Evolutionary conservation across 2,888 invertebrate genomes (phyloP).

Genomic region (Theretra japonica): DNA sequence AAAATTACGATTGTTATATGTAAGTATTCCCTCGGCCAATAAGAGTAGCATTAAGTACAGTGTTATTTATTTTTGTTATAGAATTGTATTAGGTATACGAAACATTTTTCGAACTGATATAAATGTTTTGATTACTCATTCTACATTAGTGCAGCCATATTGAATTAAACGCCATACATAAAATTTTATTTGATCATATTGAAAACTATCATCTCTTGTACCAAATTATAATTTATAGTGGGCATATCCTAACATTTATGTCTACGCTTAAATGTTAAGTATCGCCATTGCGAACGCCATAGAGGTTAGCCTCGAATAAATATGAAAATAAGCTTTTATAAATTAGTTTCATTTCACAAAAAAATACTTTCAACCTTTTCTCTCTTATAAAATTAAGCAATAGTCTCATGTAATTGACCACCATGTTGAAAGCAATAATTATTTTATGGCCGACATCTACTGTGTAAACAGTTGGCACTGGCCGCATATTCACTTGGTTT

Average conservation of each 20-base stretch:
- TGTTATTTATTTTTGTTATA: conserved; percentile 48
- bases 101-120: background rate
- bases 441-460: too few relatives aligned
- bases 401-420: too few relatives aligned
- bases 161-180: too few relatives aligned
- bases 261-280: conserved; percentile 36
- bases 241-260: background rate
- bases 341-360: conserved; percentile 40
- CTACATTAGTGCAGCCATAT: too few relatives aligned
- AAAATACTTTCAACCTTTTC: too few relatives aligned
- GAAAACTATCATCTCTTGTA: background rate
- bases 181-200: too few relatives aligned
- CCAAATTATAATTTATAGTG: background rate
- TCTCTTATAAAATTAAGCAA: too few relatives aligned
- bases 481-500: too few relatives aligned
- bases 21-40: background rate
- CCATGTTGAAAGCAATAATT: too few relatives aligned
- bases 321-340: conserved; percentile 54
- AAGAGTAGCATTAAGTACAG: conserved; percentile 12
- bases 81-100: conserved; percentile 4
- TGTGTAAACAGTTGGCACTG: too few relatives aligned
- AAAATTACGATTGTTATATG: background rate
- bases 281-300: conserved; percentile 72
- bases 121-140: background rate
- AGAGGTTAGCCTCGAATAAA: conserved; percentile 73